Evolutionary conservation across 2,888 invertebrate genomes (phyloP).

Genomic region (Parnassius apollo): DNA sequence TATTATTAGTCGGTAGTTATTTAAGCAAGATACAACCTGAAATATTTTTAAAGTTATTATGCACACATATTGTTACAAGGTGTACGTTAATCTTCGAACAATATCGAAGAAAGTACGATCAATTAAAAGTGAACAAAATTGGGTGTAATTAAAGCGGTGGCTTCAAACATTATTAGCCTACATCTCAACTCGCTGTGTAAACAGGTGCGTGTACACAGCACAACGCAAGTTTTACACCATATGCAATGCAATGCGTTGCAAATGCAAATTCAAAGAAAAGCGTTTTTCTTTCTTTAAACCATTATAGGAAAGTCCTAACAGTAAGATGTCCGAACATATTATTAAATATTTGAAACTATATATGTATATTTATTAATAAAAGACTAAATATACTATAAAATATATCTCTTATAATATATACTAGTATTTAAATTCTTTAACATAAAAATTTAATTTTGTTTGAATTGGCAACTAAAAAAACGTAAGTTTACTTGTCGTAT

Average conservation of each 20-base stretch:
- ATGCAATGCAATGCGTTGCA: too few species aligned
- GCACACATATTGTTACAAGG: too few species aligned
- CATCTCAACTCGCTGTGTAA: constrained; percentile 31
- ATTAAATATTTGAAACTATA: not conserved
- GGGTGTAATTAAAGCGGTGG: constrained; percentile 18
- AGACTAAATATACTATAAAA: not conserved
- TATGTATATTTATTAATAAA: not conserved
- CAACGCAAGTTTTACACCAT: constrained; percentile 13
- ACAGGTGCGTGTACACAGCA: constrained; percentile 33
- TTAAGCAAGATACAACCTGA: too few species aligned
- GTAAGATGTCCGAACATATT: too few species aligned
- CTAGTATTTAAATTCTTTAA: not conserved
- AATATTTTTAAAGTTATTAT: too few species aligned
- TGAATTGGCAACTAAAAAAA: constrained; percentile 32
- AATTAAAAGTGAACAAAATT: constrained; percentile 15
- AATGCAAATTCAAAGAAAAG: too few species aligned
- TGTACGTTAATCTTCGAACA: too few species aligned
- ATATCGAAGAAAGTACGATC: constrained; percentile 11
- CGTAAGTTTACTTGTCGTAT: too few species aligned
- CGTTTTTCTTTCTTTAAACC: too few species aligned
- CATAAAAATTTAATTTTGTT: not conserved
- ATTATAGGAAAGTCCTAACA: too few species aligned
- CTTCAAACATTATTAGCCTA: constrained; percentile 35
- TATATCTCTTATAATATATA: not conserved
- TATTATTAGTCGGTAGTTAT: too few species aligned